Evolutionary conservation across 2,797 vertebrate species (phyloP), one percentile per base, ranked within the genome.

Genomic region (Benthosema pterotum): DNA sequence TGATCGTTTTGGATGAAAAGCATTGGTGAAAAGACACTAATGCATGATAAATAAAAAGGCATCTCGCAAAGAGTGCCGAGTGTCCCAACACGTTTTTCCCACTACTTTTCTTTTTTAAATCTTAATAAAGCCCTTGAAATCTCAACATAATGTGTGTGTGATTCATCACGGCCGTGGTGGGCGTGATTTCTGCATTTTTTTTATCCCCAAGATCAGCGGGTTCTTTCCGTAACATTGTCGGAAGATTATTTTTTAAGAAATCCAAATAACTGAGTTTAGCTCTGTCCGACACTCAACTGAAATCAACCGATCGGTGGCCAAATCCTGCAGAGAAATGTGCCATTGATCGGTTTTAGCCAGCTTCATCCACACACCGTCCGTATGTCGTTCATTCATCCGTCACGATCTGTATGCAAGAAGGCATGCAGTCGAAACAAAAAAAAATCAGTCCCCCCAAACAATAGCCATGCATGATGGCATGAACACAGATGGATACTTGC

Each of bases 371-470:
- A 22, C 13, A 52, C 42, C 54, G 17, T 0, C 17, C 5, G 11
- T 42, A 17, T 8, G 11, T 42, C 19, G n/a, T 52, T 45, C 1
- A 17, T 6, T 14, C 2, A 54, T 19, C 62, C 7, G 22, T 32
- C 17, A 52, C 50, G n/a, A 50, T 50, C 51, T 55, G 5, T 16
- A 38, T 38, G 32, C 58, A 60, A 2, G n/a, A n/a, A n/a, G n/a
- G 16, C 58, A 14, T 59, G 57, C 58, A 63, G 14, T 54, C 19
- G 0, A 62, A 60, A 55, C 1, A 12, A 67, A 60, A 55, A 1
- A 12, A 67, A 59, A 62, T 63, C 38, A 57, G 64, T n/a, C n/a
- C n/a, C n/a, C 43, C 42, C 60, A 45, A 62, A 83, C 85, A 88
- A 85, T 59, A 58, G 42, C 42, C 57, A 85, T 70, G 22, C 3